Evolutionary conservation across 2,888 invertebrate species (phyloP).

Genomic region (Poecilus cupreus): DNA sequence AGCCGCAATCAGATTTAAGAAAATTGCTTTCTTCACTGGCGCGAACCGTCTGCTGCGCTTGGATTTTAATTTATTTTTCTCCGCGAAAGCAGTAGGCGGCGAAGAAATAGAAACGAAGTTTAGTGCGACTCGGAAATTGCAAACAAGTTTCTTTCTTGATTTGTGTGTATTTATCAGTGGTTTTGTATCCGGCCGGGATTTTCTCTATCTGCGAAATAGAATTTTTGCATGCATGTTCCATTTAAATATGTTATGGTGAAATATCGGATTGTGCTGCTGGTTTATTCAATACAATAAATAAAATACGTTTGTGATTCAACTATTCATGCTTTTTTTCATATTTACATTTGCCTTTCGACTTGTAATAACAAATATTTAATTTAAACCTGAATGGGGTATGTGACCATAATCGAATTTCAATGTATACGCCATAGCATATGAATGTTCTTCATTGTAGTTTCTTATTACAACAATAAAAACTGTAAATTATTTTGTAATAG

Average conservation of each 20-base stretch:
- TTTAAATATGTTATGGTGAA: slow-evolving; percentile 20
- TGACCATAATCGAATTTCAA: no score
- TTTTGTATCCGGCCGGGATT: slow-evolving; percentile 35
- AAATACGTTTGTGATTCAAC: slow-evolving; percentile 13
- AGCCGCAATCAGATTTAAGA: slow-evolving; percentile 60
- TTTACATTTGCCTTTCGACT: neutral
- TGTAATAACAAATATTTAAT: neutral
- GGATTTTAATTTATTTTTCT: slow-evolving; percentile 59
- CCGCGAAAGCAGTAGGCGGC: slow-evolving; percentile 28
- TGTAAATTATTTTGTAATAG: no score
- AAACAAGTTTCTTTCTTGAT: slow-evolving; percentile 56
- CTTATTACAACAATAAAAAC: no score
- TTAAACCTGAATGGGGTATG: neutral
- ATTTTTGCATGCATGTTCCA: neutral
- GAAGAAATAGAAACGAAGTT: slow-evolving; percentile 52
- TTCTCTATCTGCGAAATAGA: slow-evolving; percentile 18
- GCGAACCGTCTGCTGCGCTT: slow-evolving; percentile 48
- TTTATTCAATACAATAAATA: slow-evolving; percentile 17
- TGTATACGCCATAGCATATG: no score
- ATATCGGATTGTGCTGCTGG: neutral
- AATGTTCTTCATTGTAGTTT: no score
- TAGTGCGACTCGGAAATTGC: slow-evolving; percentile 49
- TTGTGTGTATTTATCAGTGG: slow-evolving; percentile 50
- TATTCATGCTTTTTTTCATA: neutral
- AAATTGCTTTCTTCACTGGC: slow-evolving; percentile 60